Base-by-base conservation (phyloP, 2,797 vertebrate species). In the Cheirogaleus major region DNA sequence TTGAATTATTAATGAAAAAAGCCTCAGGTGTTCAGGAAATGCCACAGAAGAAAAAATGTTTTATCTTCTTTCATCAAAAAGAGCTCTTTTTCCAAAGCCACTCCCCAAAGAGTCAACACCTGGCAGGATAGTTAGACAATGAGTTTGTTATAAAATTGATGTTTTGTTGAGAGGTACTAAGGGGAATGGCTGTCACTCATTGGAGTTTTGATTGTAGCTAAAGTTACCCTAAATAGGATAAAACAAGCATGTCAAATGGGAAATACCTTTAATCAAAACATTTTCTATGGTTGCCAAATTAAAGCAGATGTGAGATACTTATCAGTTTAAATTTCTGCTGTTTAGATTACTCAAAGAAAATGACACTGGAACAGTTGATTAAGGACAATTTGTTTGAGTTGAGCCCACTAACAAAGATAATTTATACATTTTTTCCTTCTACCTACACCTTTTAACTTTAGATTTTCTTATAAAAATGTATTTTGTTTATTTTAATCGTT, bases 11-110 rank as follows among this genome's bases (percentile, higher is more conserved):
- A 87, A 95, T 91, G 1, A 7, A 93, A 88, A 94, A 96, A 84
- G 22, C 11, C 86, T 97, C 67, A 97, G 80, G 93, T 89, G 67
- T 55, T 91, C 72, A 75, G 86, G 85, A 97, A 97, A 97, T 91
- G 73, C 65, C 67, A 17, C 85, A 75, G 95, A 93, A 96, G 43
- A 95, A 97, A 95, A 84, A 1, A 63, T 57, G 27, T 1, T 86
- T 55, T 70, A 76, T 83, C 45, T 75, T 63, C 88, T 95, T 96
- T 75, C 30, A n/a, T 95, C 90, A 81, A 38, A 78, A 30, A 70
- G 5, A 55, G 14, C 27, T 92, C 23, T 72, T 63, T 80, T 20
- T 23, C 38, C 32, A 69, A 78, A 81, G 6, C 12, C 48, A 70
- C 86, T 92, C 43, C 76, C 6, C 48, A 52, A 67, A 91, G n/a